These are phyloP conservation scores for Gymnocypris eckloni DNA, from an alignment of 2,797 vertebrate species.

Conservation along the genomic window DNA sequence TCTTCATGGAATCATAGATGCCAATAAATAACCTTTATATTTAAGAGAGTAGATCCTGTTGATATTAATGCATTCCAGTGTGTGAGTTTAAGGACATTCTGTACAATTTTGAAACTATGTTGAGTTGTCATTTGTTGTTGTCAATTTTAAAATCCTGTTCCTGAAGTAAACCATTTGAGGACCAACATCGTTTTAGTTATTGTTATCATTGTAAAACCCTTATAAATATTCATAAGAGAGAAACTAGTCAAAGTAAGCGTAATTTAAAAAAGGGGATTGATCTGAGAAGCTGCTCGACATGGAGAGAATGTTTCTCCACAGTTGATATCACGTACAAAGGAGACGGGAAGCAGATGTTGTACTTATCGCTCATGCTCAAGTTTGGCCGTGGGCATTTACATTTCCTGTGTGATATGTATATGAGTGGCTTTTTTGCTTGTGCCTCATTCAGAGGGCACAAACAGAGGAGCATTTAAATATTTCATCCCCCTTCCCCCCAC, in stretches of 20 bases:
- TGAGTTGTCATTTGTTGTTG: neutral
- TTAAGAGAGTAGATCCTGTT: neutral
- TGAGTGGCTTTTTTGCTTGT: conserved; percentile 31
- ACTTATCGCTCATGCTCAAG: conserved; percentile 29
- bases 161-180: neutral
- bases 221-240: neutral
- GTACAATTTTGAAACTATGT: neutral
- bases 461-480: conserved; percentile 51
- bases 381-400: conserved; percentile 43
- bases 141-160: neutral
- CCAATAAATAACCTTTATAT: too few species aligned
- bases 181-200: neutral
- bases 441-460: conserved; percentile 41
- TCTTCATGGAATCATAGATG: too few species aligned
- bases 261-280: neutral
- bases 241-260: neutral
- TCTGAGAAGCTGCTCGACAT: neutral
- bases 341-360: conserved; percentile 47
- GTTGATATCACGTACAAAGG: neutral
- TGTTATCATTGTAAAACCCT: neutral
- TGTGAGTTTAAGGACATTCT: neutral
- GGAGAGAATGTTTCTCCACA: neutral
- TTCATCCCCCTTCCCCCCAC: conserved; percentile 23
- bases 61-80: neutral
- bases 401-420: conserved; percentile 40